Evolutionary conservation across 1,140 invertebrate species (phyloP).

Genomic region (Cephus cinctus): DNA sequence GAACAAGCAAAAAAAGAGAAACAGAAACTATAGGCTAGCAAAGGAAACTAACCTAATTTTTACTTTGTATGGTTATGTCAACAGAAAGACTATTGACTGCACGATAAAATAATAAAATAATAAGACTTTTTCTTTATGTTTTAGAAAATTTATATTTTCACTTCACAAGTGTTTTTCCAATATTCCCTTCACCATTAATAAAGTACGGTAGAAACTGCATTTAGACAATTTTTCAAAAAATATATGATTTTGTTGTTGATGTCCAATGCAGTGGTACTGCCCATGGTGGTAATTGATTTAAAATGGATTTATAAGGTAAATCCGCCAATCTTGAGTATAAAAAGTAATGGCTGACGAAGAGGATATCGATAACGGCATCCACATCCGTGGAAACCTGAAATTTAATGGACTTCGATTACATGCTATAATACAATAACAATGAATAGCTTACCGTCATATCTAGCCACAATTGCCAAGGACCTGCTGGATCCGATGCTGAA

Average conservation of each 20-base stretch:
- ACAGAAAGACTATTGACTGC: background rate
- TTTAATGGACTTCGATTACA: background rate
- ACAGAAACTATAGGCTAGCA: slow-evolving; percentile 56
- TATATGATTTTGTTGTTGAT: slow-evolving; percentile 31
- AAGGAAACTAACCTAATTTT: slow-evolving; percentile 14
- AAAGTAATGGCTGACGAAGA: slow-evolving; percentile 29
- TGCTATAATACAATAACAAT: slow-evolving; percentile 1
- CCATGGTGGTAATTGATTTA: slow-evolving; percentile 41
- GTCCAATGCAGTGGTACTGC: slow-evolving; percentile 34
- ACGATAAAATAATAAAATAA: background rate
- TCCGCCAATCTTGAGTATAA: slow-evolving; percentile 31
- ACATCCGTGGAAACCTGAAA: slow-evolving; percentile 1
- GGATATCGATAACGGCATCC: slow-evolving; percentile 30
- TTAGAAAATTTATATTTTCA: too few species aligned
- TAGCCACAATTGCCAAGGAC: slow-evolving; percentile 27
- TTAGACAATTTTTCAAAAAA: too few species aligned
- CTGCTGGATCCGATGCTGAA: slow-evolving; percentile 1
- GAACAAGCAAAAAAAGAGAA: slow-evolving; percentile 79
- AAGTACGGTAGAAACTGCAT: too few species aligned
- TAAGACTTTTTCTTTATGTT: background rate
- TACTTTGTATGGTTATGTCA: background rate
- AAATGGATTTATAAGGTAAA: slow-evolving; percentile 30
- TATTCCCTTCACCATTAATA: too few species aligned
- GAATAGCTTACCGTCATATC: slow-evolving; percentile 23
- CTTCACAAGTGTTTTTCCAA: too few species aligned